Evolutionary conservation across 2,113 vertebrate genomes (phyloP).

Genomic region (Synchiropus splendidus): DNA sequence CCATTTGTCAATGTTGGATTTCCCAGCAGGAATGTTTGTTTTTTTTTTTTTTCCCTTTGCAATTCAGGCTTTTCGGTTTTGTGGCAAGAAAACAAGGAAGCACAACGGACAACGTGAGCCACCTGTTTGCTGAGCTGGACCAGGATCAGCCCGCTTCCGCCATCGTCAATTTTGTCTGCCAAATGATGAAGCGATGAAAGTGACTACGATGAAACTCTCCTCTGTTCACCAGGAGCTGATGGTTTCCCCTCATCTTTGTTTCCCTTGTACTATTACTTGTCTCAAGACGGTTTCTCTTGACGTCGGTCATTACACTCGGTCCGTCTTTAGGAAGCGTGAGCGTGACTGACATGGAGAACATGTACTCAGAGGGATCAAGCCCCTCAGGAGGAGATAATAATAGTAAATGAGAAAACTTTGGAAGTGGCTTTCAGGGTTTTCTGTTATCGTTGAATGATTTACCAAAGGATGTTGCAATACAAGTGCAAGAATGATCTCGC

Average conservation of each 20-base stretch:
- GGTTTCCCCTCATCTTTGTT: slow-evolving; percentile 5
- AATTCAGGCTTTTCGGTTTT: slow-evolving; percentile 84
- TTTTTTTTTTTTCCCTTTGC: background rate
- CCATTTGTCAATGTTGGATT: no score
- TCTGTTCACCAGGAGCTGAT: slow-evolving; percentile 34
- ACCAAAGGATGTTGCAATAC: slow-evolving; percentile 69
- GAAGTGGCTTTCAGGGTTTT: slow-evolving; percentile 54
- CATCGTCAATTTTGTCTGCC: slow-evolving; percentile 91
- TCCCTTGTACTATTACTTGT: slow-evolving; percentile 29
- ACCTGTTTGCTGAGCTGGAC: slow-evolving; percentile 93
- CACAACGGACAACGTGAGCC: slow-evolving; percentile 94
- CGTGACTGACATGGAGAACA: slow-evolving; percentile 58
- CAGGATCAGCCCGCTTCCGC: slow-evolving; percentile 84
- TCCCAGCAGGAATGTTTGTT: background rate
- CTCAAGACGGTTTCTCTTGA: slow-evolving; percentile 38
- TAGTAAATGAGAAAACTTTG: slow-evolving; percentile 35
- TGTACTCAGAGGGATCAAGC: slow-evolving; percentile 7
- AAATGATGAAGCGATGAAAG: slow-evolving; percentile 90
- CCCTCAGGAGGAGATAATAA: slow-evolving; percentile 1
- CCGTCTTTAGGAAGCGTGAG: slow-evolving; percentile 63
- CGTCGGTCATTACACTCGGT: slow-evolving; percentile 32
- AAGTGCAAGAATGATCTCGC: slow-evolving; percentile 54
- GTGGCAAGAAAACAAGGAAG: slow-evolving; percentile 97
- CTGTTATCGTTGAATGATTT: slow-evolving; percentile 55
- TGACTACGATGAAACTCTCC: slow-evolving; percentile 11